Evolutionary conservation across 2,888 invertebrate species (phyloP).

Genomic region (Drosophila pullipes): DNA sequence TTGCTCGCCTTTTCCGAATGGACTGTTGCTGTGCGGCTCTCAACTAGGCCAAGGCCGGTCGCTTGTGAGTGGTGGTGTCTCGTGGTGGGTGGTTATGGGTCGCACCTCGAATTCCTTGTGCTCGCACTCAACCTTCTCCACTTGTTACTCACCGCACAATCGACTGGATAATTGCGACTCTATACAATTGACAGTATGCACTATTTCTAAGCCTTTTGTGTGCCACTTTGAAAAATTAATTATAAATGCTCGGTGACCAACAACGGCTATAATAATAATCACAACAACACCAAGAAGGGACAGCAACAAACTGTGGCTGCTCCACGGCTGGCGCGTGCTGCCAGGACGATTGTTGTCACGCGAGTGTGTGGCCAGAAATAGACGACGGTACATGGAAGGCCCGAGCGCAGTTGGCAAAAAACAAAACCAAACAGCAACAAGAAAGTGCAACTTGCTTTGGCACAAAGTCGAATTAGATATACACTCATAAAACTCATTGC

Average conservation of each 20-base stretch:
- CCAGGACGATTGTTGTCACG: constrained; percentile 69
- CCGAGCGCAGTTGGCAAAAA: constrained; percentile 2
- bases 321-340: constrained; percentile 31
- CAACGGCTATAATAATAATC: background rate
- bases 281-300: background rate
- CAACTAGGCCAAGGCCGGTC: constrained; percentile 64
- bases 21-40: constrained; percentile 41
- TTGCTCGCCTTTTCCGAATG: constrained; percentile 15
- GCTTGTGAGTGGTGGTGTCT: background rate
- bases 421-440: background rate
- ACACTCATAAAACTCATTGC: background rate
- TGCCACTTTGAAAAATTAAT: background rate
- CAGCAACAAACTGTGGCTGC: background rate
- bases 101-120: background rate
- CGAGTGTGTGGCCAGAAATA: constrained; percentile 54
- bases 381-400: constrained; percentile 1
- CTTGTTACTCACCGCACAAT: constrained; percentile 13
- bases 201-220: background rate
- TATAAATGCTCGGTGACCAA: constrained; percentile 2
- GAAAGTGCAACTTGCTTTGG: background rate
- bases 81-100: background rate
- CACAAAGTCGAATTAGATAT: background rate
- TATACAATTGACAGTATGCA: background rate
- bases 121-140: constrained; percentile 1
- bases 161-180: background rate